Evolutionary conservation across 1,140 invertebrate genomes (phyloP).

Genomic region (Drosophila littoralis): DNA sequence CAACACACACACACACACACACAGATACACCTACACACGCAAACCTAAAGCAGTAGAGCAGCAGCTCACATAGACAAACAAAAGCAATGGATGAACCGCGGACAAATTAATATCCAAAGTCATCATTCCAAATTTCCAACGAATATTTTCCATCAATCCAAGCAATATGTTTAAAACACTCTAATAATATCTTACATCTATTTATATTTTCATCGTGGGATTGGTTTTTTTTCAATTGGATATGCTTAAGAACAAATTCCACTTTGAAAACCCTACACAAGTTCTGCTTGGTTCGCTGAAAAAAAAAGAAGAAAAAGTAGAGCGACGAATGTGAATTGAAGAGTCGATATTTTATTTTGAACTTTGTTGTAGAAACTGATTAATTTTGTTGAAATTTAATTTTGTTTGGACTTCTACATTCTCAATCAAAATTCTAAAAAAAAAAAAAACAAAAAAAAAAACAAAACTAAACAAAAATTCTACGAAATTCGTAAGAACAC

Average conservation of each 20-base stretch:
- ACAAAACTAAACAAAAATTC: no score
- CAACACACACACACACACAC: constrained; percentile 22
- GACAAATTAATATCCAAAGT: constrained; percentile 51
- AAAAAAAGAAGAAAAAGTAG: background rate
- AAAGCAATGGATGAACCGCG: constrained; percentile 47
- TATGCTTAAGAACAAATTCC: constrained; percentile 13
- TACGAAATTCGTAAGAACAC: background rate
- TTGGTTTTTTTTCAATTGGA: background rate
- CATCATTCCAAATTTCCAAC: constrained; percentile 67
- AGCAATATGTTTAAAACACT: constrained; percentile 25
- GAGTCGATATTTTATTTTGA: constrained; percentile 33
- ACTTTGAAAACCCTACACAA: constrained; percentile 2
- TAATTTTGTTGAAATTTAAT: constrained; percentile 75
- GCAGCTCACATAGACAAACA: constrained; percentile 15
- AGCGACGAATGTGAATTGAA: constrained; percentile 53
- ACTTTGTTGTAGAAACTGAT: constrained; percentile 65
- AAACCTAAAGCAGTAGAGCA: constrained; percentile 1
- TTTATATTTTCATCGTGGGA: constrained; percentile 7
- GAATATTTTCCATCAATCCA: constrained; percentile 46
- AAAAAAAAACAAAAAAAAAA: background rate
- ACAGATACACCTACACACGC: background rate
- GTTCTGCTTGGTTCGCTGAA: constrained; percentile 56
- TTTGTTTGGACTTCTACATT: constrained; percentile 64
- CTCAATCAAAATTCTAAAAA: constrained; percentile 13
- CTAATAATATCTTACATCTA: constrained; percentile 8